Evolutionary conservation across 2,888 invertebrate species (phyloP).

Genomic region (Philereme vetulata): DNA sequence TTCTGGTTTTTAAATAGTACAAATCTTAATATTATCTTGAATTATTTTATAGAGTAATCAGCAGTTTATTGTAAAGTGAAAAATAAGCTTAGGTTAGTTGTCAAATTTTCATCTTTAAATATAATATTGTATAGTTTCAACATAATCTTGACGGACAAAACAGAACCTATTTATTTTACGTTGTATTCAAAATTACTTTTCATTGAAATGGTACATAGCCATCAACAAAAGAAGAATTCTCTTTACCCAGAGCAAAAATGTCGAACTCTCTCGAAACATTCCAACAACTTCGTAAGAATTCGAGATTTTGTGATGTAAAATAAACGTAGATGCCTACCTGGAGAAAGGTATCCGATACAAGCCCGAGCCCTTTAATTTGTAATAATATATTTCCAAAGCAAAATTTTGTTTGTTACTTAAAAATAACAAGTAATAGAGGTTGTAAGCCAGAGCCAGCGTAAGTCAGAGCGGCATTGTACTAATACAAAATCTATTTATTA

Average conservation of each 20-base stretch:
- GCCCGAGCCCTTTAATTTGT: conserved; percentile 12
- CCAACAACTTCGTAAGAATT: conserved; percentile 60
- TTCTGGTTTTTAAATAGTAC: too few relatives aligned
- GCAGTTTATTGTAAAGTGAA: too few relatives aligned
- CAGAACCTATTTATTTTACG: too few relatives aligned
- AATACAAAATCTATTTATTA: too few relatives aligned
- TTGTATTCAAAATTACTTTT: conserved; percentile 38
- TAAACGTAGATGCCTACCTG: conserved; percentile 46
- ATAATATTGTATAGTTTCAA: too few relatives aligned
- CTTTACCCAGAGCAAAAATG: conserved; percentile 57
- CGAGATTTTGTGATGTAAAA: conserved; percentile 58
- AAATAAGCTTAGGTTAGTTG: too few relatives aligned
- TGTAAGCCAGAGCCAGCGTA: neutral
- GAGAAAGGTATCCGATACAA: conserved; percentile 16
- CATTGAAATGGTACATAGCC: conserved; percentile 46
- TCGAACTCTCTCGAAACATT: conserved; percentile 59
- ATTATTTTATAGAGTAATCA: too few relatives aligned
- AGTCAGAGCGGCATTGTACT: too few relatives aligned
- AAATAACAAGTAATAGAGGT: conserved; percentile 2
- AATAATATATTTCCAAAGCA: conserved; percentile 12
- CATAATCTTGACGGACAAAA: too few relatives aligned
- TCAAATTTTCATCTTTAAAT: too few relatives aligned
- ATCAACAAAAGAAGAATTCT: conserved; percentile 58
- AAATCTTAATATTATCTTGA: too few relatives aligned
- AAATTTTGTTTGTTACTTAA: conserved; percentile 1